Evolutionary conservation across 2,888 invertebrate species (phyloP).

Genomic region (Sphaerophoria rueppellii): DNA sequence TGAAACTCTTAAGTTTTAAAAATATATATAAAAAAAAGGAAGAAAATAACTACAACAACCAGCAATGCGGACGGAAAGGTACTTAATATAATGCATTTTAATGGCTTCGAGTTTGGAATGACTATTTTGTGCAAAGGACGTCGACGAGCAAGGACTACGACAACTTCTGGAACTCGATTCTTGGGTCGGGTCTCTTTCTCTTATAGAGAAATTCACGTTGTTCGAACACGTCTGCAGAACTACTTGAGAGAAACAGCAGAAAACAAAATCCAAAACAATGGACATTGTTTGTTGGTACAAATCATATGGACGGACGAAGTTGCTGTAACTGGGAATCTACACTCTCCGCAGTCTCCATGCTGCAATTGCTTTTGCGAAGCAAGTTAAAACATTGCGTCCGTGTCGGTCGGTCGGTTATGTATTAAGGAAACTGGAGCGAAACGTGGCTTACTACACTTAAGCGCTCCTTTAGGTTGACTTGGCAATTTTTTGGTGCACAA

Average conservation of each 20-base stretch:
- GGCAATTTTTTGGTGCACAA: constrained; percentile 53
- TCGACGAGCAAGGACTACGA: constrained; percentile 44
- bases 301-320: constrained; percentile 66
- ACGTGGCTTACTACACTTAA: constrained; percentile 70
- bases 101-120: constrained; percentile 69
- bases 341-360: not conserved
- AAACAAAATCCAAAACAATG: constrained; percentile 71
- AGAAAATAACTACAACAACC: constrained; percentile 48
- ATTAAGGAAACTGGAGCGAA: constrained; percentile 65
- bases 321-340: constrained; percentile 12
- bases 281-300: constrained; percentile 68
- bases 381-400: not conserved
- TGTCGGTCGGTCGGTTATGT: not conserved
- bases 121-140: constrained; percentile 62
- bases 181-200: too few species aligned
- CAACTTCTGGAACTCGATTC: too few species aligned
- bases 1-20: constrained; percentile 64
- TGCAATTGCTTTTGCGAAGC: not conserved
- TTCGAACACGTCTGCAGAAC: constrained; percentile 66
- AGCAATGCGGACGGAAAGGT: constrained; percentile 72
- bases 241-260: constrained; percentile 59
- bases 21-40: constrained; percentile 10
- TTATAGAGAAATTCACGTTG: constrained; percentile 21
- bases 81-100: constrained; percentile 74
- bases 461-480: constrained; percentile 68